These are phyloP conservation scores for Strongylocentrotus purpuratus DNA, from an alignment of 35 echinoderm and acorn worm genomes.

Conservation along the genomic window DNA sequence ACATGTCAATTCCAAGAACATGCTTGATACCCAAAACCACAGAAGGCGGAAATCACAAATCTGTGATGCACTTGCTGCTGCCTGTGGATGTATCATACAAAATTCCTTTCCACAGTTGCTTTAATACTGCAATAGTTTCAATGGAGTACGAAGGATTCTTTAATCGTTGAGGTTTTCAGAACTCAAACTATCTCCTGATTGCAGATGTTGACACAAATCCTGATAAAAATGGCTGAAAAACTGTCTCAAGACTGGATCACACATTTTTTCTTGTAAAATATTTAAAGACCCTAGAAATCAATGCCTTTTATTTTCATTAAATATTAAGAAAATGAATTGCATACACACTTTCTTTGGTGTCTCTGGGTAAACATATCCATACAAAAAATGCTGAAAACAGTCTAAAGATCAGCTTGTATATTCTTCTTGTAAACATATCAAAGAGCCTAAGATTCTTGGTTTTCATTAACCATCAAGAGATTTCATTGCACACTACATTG, in stretches of 20 bases:
- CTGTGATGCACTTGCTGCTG: not conserved
- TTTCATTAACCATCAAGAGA: no score
- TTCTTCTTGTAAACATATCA: no score
- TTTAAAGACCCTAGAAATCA: not conserved
- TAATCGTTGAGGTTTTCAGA: no score
- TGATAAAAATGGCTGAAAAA: not conserved
- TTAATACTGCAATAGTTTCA: not conserved
- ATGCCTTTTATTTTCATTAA: not conserved
- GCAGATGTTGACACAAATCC: no score
- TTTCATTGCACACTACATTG: no score
- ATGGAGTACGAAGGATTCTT: no score
- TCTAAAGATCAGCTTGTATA: no score
- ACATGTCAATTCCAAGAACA: conserved; percentile 17
- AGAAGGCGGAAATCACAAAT: not conserved
- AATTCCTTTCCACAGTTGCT: not conserved
- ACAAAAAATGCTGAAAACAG: no score
- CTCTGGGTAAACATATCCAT: conserved; percentile 97
- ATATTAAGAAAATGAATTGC: not conserved
- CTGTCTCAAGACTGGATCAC: no score
- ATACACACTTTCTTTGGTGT: conserved; percentile 84
- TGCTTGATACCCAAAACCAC: not conserved
- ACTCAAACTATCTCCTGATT: no score
- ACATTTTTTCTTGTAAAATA: no score
- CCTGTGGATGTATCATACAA: not conserved
- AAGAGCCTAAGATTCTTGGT: no score